Evolutionary conservation across 2,888 invertebrate genomes (phyloP).

Genomic region (Pristionchus mayeri): DNA sequence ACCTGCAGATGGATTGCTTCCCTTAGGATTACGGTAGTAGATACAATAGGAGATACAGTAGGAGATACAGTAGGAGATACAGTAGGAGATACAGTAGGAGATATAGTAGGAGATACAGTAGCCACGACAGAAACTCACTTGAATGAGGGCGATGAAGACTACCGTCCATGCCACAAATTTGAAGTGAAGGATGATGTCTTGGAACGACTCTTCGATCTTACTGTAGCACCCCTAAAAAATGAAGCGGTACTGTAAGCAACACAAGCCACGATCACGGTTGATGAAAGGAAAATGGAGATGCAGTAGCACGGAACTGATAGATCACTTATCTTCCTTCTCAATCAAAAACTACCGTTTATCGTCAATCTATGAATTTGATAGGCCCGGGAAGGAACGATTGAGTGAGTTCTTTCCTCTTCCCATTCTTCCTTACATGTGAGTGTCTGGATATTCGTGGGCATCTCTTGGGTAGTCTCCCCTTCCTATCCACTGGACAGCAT

Average conservation of each 20-base stretch:
- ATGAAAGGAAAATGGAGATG: neutral
- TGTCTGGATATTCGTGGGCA: conserved; percentile 71
- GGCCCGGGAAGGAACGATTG: too few relatives aligned
- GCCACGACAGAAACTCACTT: conserved; percentile 57
- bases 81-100: too few relatives aligned
- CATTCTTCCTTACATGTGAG: conserved; percentile 64
- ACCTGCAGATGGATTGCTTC: conserved; percentile 57
- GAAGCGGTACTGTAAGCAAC: neutral
- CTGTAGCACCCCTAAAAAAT: conserved; percentile 71
- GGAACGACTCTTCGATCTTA: conserved; percentile 71
- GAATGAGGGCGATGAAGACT: conserved; percentile 71
- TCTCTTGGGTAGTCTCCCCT: conserved; percentile 64
- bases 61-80: too few relatives aligned
- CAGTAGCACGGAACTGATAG: neutral
- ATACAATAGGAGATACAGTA: too few relatives aligned
- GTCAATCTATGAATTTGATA: too few relatives aligned
- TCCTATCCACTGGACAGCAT: conserved; percentile 71
- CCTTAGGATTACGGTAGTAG: neutral
- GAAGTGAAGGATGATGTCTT: conserved; percentile 73
- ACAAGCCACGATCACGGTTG: conserved; percentile 47
- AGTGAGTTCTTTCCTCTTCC: too few relatives aligned
- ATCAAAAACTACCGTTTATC: too few relatives aligned
- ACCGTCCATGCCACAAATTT: conserved; percentile 75
- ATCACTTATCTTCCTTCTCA: neutral
- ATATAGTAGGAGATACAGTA: neutral